Base-by-base conservation (phyloP, 2,888 invertebrate genomes). In the Coenonympha arcania region DNA sequence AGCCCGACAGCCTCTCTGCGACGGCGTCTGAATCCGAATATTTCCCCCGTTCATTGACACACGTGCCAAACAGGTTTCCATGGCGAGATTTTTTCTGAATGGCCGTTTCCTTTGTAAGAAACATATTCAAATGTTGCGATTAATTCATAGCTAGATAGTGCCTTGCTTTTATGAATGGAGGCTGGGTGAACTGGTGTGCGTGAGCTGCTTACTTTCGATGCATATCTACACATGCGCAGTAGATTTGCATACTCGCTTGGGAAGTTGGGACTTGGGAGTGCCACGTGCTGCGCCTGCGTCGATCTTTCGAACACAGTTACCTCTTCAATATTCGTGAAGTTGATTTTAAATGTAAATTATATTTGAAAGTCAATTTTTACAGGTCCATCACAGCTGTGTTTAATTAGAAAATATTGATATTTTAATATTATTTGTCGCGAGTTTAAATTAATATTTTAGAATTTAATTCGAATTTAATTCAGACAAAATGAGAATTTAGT, bases 121-220 rank as follows among this genome's bases (percentile, higher is more conserved):
- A 37, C 82, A 81, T 83, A 85, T 85, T 86, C 82, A 82, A 85
- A 86, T 82, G 84, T 85, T 83, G 86, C 86, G 83, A 86, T 86
- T 85, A 86, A 86, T 86, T 85, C 86, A 85, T 84, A 73, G 84
- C 77, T 81, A 74, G 80, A 79, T 84, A 80, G 81, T 81, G 71
- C 74, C 74, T 75, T 72, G 79, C 69, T 80, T 83, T 86, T 85
- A 86, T 86, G 85, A 86, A 86, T 86, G 85, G 83, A 80, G 72
- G 69, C 58, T 60, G 63, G 57, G 58, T 71, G 69, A 66, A 60
- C 55, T 55, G 54, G 81, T 78, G 78, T 82, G 79, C 54, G 81
- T 76, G 69, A 54, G 60, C 57, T 56, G 36, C 61, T 60, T 54
- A 52, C 51, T 63, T 69, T 61, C 57, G 58, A 68, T 65, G 64